A percentile compares a stretch with the other conserved stretches of the same genome.
phyloP scores from a whole-genome alignment of 2,888 invertebrate genomes.

The Brachylomia viminalis region DNA sequence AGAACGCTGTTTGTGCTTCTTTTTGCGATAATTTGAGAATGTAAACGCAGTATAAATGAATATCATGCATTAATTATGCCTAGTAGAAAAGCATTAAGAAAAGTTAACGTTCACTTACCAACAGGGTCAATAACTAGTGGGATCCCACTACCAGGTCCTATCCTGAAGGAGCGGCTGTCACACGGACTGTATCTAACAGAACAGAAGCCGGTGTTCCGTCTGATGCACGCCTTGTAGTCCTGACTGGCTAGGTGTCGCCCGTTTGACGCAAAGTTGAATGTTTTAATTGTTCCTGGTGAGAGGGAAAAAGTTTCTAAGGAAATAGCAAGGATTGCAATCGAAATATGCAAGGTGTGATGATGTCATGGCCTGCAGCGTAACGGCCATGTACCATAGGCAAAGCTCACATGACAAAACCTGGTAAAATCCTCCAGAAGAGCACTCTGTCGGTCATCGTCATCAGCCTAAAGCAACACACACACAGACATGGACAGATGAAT shows the following conservation, averaged over 20 bases:
- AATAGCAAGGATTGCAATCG: no score
- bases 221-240: conserved; percentile 94
- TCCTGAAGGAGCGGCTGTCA: conserved; percentile 93
- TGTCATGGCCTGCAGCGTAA: no score
- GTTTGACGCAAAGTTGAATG: conserved; percentile 95
- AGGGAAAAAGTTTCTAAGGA: no score
- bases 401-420: no score
- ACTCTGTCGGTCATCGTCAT: no score
- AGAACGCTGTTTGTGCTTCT: neutral
- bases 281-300: conserved; percentile 91
- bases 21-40: neutral
- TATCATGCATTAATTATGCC: neutral
- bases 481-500: no score
- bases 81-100: neutral
- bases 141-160: conserved; percentile 87
- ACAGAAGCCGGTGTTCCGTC: conserved; percentile 93
- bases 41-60: neutral
- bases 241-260: conserved; percentile 95
- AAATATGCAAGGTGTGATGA: no score
- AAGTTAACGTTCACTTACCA: conserved; percentile 67
- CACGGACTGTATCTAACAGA: conserved; percentile 95
- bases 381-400: no score
- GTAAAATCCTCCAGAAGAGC: no score
- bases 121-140: conserved; percentile 70
- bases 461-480: no score